Evolutionary conservation across 2,113 vertebrate species (phyloP).

Genomic region (Cariama cristata): DNA sequence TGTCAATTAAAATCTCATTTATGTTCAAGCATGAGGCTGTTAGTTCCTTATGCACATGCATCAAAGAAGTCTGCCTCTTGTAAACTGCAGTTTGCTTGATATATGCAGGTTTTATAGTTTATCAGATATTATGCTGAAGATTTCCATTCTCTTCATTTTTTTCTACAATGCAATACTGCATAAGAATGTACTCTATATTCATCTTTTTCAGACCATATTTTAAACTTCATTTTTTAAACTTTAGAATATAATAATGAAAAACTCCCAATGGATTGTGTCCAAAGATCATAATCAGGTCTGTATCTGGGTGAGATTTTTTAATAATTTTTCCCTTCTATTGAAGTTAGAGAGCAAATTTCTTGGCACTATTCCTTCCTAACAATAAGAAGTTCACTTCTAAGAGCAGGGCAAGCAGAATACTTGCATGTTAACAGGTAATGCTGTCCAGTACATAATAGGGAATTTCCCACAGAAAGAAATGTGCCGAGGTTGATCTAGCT

Average conservation of each 20-base stretch:
- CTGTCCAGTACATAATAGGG: background rate
- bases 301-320: background rate
- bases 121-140: constrained; percentile 38
- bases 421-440: background rate
- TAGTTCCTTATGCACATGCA: background rate
- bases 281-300: constrained; percentile 7
- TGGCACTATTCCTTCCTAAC: background rate
- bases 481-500: background rate
- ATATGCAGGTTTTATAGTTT: constrained; percentile 5
- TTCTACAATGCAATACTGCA: background rate
- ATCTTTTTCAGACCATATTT: background rate
- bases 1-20: constrained; percentile 59
- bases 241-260: constrained; percentile 22
- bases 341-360: background rate
- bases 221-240: background rate
- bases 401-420: background rate
- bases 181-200: background rate
- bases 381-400: background rate
- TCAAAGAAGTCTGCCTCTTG: background rate
- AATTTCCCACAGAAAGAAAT: background rate
- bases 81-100: constrained; percentile 9
- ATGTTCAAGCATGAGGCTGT: constrained; percentile 2
- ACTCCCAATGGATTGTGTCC: background rate
- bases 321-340: background rate
- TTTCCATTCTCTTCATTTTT: background rate